These are phyloP conservation scores for Itoplectis maculator DNA, from an alignment of 2,888 invertebrate genomes.

Conservation along the genomic window DNA sequence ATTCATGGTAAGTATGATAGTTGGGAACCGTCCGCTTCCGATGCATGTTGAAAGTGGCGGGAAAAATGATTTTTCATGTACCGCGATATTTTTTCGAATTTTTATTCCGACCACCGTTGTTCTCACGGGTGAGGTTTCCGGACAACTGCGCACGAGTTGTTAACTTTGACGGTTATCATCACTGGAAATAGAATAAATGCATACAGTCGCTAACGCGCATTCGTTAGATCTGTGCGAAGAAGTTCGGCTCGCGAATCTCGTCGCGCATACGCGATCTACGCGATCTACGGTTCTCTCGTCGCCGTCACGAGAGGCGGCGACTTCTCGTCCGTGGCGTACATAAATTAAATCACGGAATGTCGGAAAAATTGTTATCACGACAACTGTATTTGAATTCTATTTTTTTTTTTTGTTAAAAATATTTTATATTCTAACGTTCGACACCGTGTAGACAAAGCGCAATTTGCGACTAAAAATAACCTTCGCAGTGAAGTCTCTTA, in stretches of 20 bases:
- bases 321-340: neutral
- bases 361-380: neutral
- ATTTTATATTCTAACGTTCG: no score
- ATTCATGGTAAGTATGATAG: no score
- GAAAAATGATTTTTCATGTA: no score
- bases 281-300: conserved; percentile 14
- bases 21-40: no score
- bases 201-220: neutral
- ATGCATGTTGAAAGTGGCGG: no score
- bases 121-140: neutral
- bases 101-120: neutral
- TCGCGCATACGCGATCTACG: neutral
- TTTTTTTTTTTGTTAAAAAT: no score
- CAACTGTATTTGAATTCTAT: no score
- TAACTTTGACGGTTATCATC: neutral
- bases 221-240: neutral
- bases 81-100: no score
- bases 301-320: neutral
- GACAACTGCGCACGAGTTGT: neutral
- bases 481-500: no score
- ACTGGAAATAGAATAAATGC: conserved; percentile 7
- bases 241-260: neutral
- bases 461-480: no score
- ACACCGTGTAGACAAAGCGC: no score
- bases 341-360: neutral